phyloP scores from a whole-genome alignment of 64 coral and sea anemone genomes.

The Montipora foliosa region DNA sequence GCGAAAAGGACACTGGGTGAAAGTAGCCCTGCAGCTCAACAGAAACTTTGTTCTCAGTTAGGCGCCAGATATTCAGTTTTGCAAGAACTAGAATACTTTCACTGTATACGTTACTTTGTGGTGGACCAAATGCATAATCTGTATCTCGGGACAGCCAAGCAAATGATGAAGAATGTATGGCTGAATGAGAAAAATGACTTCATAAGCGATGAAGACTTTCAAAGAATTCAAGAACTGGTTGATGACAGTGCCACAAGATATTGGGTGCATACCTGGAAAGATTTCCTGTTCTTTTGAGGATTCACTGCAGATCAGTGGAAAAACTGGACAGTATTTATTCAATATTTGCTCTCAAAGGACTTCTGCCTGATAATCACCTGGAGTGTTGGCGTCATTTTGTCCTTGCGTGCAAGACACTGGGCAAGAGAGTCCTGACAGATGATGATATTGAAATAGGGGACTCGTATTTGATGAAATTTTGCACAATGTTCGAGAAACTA shows the following conservation, averaged over 20 bases:
- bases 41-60: conserved; percentile 50
- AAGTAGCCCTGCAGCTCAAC: conserved; percentile 59
- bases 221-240: conserved; percentile 65
- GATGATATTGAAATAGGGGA: conserved; percentile 80
- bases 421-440: conserved; percentile 45
- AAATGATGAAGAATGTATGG: conserved; percentile 45
- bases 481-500: conserved; percentile 39
- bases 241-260: conserved; percentile 79
- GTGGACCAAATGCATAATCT: conserved; percentile 84
- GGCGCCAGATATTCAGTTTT: conserved; percentile 85
- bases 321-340: conserved; percentile 75
- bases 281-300: conserved; percentile 52
- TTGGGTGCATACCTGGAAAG: conserved; percentile 73
- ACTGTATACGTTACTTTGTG: conserved; percentile 70
- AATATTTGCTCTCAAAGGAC: conserved; percentile 58
- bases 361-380: conserved; percentile 65
- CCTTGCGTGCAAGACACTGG: conserved; percentile 39
- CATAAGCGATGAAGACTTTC: conserved; percentile 7
- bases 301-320: conserved; percentile 88
- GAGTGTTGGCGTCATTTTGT: conserved; percentile 70
- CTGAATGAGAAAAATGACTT: not conserved
- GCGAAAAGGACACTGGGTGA: conserved; percentile 37
- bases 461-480: conserved; percentile 64
- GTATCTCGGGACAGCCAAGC: conserved; percentile 73
- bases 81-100: conserved; percentile 75